Conservation (phyloP, 2,113 vertebrate genomes). For the Dendropsophus ebraccatus region DNA sequence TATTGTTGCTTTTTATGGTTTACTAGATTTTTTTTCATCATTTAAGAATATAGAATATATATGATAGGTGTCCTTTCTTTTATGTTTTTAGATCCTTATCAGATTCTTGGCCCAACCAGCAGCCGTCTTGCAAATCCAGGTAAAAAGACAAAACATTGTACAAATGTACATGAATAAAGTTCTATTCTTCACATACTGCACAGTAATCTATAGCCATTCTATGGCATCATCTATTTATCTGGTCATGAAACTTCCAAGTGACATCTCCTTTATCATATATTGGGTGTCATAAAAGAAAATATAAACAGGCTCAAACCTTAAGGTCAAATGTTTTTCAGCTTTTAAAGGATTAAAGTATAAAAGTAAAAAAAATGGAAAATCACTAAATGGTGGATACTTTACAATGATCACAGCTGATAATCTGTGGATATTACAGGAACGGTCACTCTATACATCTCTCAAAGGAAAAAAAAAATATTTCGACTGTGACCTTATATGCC, state of each 20-base stretch:
- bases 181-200: no score
- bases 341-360: no score
- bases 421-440: not conserved
- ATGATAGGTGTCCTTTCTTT: not conserved
- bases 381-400: not conserved
- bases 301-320: no score
- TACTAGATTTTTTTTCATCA: no score
- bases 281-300: no score
- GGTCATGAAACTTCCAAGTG: no score
- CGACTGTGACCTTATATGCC: not conserved
- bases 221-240: no score
- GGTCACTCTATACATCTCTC: not conserved
- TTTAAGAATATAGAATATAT: not conserved
- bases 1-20: no score
- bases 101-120: conserved; percentile 94
- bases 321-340: no score
- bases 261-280: no score
- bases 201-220: no score
- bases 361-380: not conserved
- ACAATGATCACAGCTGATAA: not conserved
- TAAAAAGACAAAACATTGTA: conserved; percentile 66
- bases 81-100: conserved; percentile 86
- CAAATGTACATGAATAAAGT: not conserved
- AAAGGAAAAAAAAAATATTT: not conserved
- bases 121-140: conserved; percentile 97